These are phyloP conservation scores for Plecturocebus donacophilus DNA, from an alignment of 2,113 vertebrate genomes.

Conservation along the genomic window DNA sequence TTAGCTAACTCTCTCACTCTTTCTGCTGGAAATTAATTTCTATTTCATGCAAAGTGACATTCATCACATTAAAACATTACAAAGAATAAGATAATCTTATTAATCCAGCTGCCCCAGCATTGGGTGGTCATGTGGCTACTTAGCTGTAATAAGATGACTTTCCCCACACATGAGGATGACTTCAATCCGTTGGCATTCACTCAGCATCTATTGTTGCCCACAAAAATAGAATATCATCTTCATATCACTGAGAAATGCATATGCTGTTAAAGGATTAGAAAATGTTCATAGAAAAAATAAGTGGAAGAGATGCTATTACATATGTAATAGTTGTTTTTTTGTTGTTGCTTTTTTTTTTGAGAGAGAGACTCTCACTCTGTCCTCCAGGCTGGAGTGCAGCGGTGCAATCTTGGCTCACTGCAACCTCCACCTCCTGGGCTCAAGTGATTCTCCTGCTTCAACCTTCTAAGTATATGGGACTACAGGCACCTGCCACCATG, in stretches of 20 bases:
- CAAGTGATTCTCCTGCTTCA: no score
- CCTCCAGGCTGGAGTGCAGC: no score
- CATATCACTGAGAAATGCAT: neutral
- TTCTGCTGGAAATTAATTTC: slow-evolving; percentile 60
- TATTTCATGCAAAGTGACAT: slow-evolving; percentile 60
- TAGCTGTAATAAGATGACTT: slow-evolving; percentile 15
- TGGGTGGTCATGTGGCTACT: neutral
- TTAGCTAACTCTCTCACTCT: neutral
- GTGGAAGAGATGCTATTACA: neutral
- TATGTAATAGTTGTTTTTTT: no score
- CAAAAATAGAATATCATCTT: no score
- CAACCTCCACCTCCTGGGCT: no score
- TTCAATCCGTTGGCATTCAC: neutral
- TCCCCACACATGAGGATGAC: neutral
- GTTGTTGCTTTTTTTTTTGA: no score
- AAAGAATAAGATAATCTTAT: slow-evolving; percentile 47
- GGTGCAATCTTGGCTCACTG: no score
- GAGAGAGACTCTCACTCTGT: no score
- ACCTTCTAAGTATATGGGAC: no score
- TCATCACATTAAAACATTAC: neutral
- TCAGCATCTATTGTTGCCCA: neutral
- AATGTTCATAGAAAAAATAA: neutral
- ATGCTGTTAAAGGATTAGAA: neutral
- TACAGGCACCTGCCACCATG: no score
- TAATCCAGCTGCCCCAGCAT: neutral